These are phyloP conservation scores for Anthoptus insignis DNA, from an alignment of 2,888 invertebrate species.

Conservation along the genomic window DNA sequence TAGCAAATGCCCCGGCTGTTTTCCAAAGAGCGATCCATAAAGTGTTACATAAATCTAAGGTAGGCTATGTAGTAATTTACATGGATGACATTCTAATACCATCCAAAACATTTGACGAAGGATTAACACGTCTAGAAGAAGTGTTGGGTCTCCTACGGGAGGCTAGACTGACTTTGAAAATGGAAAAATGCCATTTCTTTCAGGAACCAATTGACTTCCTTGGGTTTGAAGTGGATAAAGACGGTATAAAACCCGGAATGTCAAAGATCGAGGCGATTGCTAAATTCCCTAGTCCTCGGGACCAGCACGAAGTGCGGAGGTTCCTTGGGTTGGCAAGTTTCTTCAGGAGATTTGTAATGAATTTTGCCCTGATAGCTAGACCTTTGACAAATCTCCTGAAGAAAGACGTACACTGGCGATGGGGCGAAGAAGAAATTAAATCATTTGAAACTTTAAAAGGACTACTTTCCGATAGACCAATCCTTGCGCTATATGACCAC, in stretches of 20 bases:
- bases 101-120: neutral
- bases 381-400: neutral
- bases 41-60: neutral
- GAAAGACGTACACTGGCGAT: neutral
- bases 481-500: neutral
- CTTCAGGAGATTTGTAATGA: neutral
- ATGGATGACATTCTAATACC: constrained; percentile 42
- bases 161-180: constrained; percentile 3
- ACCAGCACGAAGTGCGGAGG: neutral
- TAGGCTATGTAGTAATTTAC: constrained; percentile 19
- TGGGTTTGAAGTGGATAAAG: neutral
- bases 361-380: neutral
- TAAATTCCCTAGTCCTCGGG: neutral
- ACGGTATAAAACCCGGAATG: neutral
- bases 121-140: neutral
- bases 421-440: neutral
- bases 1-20: constrained; percentile 59
- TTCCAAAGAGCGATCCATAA: constrained; percentile 42
- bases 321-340: neutral
- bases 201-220: constrained; percentile 5
- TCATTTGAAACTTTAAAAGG: neutral
- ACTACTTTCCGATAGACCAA: neutral
- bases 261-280: neutral
- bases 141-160: neutral
- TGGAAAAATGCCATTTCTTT: constrained; percentile 8